Evolutionary conservation across 2,113 vertebrate genomes (phyloP).

Genomic region (Channa maculata): DNA sequence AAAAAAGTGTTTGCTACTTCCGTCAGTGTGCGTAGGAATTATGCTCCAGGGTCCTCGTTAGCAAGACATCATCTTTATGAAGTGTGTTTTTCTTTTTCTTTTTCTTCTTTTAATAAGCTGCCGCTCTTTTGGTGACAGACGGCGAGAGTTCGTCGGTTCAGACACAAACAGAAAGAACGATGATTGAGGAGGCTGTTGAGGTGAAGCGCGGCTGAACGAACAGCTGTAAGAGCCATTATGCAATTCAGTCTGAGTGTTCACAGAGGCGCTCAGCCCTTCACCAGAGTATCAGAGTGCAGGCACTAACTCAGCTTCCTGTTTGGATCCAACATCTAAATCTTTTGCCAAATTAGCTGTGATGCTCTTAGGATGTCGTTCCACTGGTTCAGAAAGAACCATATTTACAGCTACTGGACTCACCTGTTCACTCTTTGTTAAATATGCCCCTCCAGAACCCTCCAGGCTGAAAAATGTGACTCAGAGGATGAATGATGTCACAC

Average conservation of each 20-base stretch:
- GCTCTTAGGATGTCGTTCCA: no score
- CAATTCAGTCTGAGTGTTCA: not conserved
- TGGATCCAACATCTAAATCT: no score
- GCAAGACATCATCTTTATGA: constrained; percentile 11
- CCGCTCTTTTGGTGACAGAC: not conserved
- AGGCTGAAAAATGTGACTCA: no score
- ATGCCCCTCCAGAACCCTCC: no score
- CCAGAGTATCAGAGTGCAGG: not conserved
- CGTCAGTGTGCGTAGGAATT: not conserved
- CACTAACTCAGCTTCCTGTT: not conserved
- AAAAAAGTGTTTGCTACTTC: not conserved
- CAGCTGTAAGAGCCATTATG: constrained; percentile 25
- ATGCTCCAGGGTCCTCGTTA: constrained; percentile 30
- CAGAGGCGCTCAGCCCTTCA: constrained; percentile 1
- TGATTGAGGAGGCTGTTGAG: not conserved
- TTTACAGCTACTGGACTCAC: no score
- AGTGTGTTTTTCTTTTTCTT: not conserved
- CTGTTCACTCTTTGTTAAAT: no score
- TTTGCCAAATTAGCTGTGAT: no score
- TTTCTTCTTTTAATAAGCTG: not conserved
- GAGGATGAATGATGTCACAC: no score
- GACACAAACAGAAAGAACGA: not conserved
- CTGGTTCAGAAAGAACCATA: no score
- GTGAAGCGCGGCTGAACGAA: constrained; percentile 5
- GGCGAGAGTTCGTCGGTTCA: not conserved